Base-by-base conservation (phyloP, 1,140 invertebrate genomes). In the Ips nitidus region DNA sequence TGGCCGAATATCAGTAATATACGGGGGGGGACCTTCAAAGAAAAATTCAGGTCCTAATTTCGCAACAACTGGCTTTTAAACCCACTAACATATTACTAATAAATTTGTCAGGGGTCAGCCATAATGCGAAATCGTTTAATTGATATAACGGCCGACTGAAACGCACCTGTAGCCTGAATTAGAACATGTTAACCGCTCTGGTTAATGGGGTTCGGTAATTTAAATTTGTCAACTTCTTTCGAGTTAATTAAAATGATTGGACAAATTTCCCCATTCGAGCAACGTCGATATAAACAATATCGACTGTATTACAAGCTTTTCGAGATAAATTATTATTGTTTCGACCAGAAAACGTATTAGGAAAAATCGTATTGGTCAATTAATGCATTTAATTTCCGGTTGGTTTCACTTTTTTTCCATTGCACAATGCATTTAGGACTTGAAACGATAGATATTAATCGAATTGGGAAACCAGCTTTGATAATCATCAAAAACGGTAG, bases 161-260 rank as follows among this genome's bases (percentile, higher is more conserved):
- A 55, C 52, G 37, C 52, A 55, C 52, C 52, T 55, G 52, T 55
- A 55, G 36, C 52, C 52, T 55, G 37, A 55, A 55, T 55, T 55
- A 7, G 37, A 37, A 50, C 45, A 50, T 50, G 22, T 8, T 22
- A 22, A 22, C 5, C 37, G 52, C 37, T 38, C 8, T 5, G 43
- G 8, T 47, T 5, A 47, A 47, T 47, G 8, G 43, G 4, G 43
- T 4, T 47, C 8, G 4, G 8, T n/a, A 4, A 55, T 55, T 55
- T 55, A 37, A 55, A 55, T 55, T 55, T 55, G 52, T 55, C 52
- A 55, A 55, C 37, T 55, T 37, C 52, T 55, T 55, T 55, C 8
- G 8, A 38, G 52, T 38, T 55, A 55, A 55, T 55, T 55, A 55
- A 55, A 55, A 37, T 55, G 52, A 55, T 36, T 55, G 1, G 52